Percentiles rank a stretch among this genome's conserved stretches.
phyloP scores from a whole-genome alignment of 2,113 vertebrate species.

The Cathartes aura region DNA sequence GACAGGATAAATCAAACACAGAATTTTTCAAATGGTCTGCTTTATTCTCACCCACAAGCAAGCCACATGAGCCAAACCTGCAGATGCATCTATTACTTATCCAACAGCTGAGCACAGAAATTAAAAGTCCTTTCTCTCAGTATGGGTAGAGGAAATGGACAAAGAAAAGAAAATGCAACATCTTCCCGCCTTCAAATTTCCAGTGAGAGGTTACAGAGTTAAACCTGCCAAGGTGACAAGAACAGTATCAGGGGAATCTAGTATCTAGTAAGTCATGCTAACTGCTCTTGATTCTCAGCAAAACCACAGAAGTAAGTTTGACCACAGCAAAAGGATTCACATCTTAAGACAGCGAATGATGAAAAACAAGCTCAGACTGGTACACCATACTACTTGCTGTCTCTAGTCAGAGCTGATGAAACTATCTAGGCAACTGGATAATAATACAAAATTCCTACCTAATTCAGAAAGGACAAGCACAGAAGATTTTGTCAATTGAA shows the following conservation, averaged over 20 bases:
- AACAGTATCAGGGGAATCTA: too few relatives aligned
- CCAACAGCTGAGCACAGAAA: neutral
- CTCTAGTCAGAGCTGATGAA: neutral
- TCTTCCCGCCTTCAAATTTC: neutral
- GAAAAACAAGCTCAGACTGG: neutral
- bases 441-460: neutral
- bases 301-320: neutral
- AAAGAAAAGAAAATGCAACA: neutral
- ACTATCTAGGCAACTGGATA: neutral
- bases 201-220: neutral
- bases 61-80: neutral
- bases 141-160: neutral
- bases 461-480: neutral
- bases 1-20: neutral
- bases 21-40: neutral
- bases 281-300: neutral
- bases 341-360: neutral
- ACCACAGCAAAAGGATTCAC: neutral
- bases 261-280: neutral
- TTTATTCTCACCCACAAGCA: neutral
- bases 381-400: neutral
- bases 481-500: neutral
- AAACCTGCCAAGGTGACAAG: neutral
- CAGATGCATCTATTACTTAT: neutral
- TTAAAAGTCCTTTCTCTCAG: neutral